These are phyloP conservation scores for Nothocercus nigrocapillus DNA, from an alignment of 2,113 vertebrate species.

Conservation along the genomic window DNA sequence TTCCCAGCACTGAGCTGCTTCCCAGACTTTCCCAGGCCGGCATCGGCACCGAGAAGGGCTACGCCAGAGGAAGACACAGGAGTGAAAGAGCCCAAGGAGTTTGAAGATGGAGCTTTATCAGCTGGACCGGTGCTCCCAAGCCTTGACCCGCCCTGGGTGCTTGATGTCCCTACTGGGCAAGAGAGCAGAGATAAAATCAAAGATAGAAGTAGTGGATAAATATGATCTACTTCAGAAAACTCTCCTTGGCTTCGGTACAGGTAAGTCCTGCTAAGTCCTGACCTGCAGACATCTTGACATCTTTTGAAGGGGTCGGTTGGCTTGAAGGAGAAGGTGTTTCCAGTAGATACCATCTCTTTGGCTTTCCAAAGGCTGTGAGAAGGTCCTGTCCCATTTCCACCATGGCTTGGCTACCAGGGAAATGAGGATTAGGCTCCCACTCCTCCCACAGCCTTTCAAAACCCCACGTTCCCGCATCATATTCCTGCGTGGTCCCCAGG, in stretches of 20 bases:
- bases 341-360: background rate
- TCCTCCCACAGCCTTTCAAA: rapidly evolving
- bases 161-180: background rate
- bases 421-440: background rate
- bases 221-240: background rate
- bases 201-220: background rate
- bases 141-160: background rate
- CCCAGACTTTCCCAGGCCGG: background rate
- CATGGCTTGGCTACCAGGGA: background rate
- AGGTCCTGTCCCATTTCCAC: background rate
- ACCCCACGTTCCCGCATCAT: rapidly evolving
- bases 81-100: constrained; percentile 1
- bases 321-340: background rate
- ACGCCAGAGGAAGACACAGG: background rate
- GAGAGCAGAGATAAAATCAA: background rate
- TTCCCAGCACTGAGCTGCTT: constrained; percentile 8
- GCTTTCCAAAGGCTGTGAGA: background rate
- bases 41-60: background rate
- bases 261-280: background rate
- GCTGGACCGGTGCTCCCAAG: background rate
- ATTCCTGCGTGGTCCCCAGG: too few relatives aligned
- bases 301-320: background rate
- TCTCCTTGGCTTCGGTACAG: background rate
- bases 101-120: background rate
- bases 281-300: background rate